Evolutionary conservation across 1,140 invertebrate genomes (phyloP).

Genomic region (Drosophila equinoxialis): DNA sequence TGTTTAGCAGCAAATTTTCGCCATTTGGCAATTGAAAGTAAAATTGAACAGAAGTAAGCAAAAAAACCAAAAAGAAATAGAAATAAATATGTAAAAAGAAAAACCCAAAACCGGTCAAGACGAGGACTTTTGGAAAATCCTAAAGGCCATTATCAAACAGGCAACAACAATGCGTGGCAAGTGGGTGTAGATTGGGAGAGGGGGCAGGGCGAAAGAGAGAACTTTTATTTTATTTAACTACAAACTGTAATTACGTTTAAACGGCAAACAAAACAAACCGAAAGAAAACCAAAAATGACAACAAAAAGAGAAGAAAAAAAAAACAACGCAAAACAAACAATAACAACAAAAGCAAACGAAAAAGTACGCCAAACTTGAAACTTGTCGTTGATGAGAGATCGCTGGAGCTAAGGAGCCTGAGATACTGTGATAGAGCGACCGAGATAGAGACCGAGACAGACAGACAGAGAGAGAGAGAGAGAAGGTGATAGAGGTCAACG

Average conservation of each 20-base stretch:
- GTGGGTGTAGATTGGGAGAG: too few relatives aligned
- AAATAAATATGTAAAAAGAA: constrained; percentile 16
- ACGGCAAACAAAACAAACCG: constrained; percentile 26
- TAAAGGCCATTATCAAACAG: constrained; percentile 31
- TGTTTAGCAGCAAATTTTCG: constrained; percentile 47
- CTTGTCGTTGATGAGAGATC: constrained; percentile 66
- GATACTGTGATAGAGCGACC: background rate
- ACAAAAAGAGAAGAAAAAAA: constrained; percentile 11
- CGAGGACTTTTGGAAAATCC: constrained; percentile 23
- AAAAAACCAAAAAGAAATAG: constrained; percentile 11
- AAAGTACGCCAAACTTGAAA: constrained; percentile 54
- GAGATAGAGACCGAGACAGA: background rate
- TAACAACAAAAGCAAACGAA: constrained; percentile 29
- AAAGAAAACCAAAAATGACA: background rate
- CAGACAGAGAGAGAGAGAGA: too few relatives aligned
- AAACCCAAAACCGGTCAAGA: constrained; percentile 19
- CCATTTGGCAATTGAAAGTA: constrained; percentile 68
- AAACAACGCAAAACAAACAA: constrained; percentile 50
- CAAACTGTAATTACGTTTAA: constrained; percentile 6
- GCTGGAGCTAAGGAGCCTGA: constrained; percentile 15
- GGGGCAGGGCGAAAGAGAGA: too few relatives aligned
- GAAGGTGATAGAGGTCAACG: constrained; percentile 68
- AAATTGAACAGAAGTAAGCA: constrained; percentile 62
- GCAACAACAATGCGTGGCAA: background rate
- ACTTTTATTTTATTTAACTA: background rate